Evolutionary conservation across 2,888 invertebrate genomes (phyloP).

Genomic region (Eupeodes latifasciatus): DNA sequence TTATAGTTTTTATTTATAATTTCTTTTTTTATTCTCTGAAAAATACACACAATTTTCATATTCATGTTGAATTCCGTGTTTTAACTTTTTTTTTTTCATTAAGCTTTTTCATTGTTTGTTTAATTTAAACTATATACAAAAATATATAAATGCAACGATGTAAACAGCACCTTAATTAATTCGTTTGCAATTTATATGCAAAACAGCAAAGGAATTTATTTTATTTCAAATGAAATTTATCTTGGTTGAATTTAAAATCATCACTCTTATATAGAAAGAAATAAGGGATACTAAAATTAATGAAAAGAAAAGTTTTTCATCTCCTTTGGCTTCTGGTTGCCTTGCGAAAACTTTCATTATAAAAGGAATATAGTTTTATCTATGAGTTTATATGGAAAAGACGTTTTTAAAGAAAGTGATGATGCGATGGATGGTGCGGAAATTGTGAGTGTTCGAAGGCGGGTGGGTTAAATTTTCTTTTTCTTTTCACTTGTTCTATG

Average conservation of each 20-base stretch:
- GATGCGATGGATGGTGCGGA: neutral
- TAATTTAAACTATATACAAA: slow-evolving; percentile 46
- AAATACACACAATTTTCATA: neutral
- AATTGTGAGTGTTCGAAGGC: neutral
- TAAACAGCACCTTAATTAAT: slow-evolving; percentile 65
- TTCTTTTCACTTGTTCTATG: neutral
- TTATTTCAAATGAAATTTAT: slow-evolving; percentile 9
- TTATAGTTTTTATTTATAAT: slow-evolving; percentile 8
- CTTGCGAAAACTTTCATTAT: neutral
- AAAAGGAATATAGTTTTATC: slow-evolving; percentile 3
- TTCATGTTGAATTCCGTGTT: neutral
- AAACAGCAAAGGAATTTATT: neutral
- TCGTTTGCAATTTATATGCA: slow-evolving; percentile 50
- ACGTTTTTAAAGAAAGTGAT: neutral
- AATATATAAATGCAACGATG: slow-evolving; percentile 37
- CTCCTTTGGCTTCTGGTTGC: neutral
- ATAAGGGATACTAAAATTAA: neutral
- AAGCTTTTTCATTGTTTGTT: slow-evolving; percentile 36
- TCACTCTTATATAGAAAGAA: neutral
- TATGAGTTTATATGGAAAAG: neutral
- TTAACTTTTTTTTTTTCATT: neutral
- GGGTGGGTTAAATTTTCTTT: neutral
- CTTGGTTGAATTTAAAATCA: slow-evolving; percentile 1
- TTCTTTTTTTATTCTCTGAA: too few relatives aligned
- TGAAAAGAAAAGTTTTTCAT: slow-evolving; percentile 3